phyloP scores from a whole-genome alignment of 2,888 invertebrate genomes.

The Aquatica leii region DNA sequence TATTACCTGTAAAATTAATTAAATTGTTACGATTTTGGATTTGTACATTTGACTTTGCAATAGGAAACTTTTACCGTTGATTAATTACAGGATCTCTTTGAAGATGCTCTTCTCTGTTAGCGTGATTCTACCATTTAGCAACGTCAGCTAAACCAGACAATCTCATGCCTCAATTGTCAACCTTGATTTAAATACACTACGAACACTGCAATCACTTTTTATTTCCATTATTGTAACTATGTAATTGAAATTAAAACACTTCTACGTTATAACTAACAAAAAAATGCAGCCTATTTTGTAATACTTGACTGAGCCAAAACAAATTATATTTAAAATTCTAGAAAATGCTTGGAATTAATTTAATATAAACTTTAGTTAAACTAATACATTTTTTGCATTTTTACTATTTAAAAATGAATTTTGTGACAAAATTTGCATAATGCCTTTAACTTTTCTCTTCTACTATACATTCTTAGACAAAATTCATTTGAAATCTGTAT shows the following conservation, averaged over 20 bases:
- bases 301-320: not conserved
- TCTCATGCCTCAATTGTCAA: conserved; percentile 2
- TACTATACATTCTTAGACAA: conserved; percentile 20
- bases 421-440: conserved; percentile 24
- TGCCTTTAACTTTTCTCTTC: conserved; percentile 18
- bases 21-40: not conserved
- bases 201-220: not conserved
- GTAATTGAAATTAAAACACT: not conserved
- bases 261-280: not conserved
- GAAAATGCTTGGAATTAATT: conserved; percentile 19
- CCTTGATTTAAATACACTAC: not conserved
- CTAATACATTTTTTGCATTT: no score
- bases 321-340: conserved; percentile 12
- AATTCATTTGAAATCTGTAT: conserved; percentile 15
- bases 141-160: not conserved
- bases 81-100: not conserved
- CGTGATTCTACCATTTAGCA: conserved; percentile 1
- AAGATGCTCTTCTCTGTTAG: conserved; percentile 2
- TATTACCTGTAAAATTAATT: not conserved
- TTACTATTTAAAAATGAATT: conserved; percentile 14
- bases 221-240: not conserved
- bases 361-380: conserved; percentile 21
- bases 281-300: not conserved
- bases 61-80: conserved; percentile 1
- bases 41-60: not conserved